phyloP scores from a whole-genome alignment of 2,797 vertebrate species.

The Pseudochaenichthys georgianus region DNA sequence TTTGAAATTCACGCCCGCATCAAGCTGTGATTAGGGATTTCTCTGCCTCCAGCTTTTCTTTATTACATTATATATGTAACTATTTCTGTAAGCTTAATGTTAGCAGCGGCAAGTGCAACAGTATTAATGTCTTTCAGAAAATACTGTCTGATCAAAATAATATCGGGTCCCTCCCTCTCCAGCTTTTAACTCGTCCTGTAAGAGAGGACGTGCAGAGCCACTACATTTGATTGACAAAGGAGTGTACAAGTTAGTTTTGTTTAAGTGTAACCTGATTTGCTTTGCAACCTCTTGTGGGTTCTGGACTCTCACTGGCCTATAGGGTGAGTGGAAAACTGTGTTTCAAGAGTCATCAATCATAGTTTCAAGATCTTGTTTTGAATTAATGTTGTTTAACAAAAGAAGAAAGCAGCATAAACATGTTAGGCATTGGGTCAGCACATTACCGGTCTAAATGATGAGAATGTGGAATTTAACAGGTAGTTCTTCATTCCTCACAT shows the following conservation, averaged over 20 bases:
- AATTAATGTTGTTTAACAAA: background rate
- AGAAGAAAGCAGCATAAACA: background rate
- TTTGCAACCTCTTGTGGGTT: background rate
- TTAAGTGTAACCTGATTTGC: background rate
- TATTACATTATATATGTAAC: background rate
- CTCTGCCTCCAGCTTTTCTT: background rate
- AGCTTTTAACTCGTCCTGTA: background rate
- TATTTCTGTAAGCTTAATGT: background rate
- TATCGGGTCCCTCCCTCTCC: background rate
- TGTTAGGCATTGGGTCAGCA: background rate
- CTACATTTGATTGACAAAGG: background rate
- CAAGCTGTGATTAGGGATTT: background rate
- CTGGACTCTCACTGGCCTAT: background rate
- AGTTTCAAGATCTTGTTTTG: background rate
- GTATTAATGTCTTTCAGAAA: background rate
- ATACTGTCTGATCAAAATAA: constrained; percentile 1
- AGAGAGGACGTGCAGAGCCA: background rate
- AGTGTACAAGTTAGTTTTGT: background rate
- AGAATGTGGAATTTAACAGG: constrained; percentile 13
- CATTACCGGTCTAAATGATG: background rate
- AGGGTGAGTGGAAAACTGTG: too few relatives aligned
- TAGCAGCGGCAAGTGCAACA: background rate
- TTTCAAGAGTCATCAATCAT: background rate
- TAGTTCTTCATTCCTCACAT: constrained; percentile 15
- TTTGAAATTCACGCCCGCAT: background rate